Evolutionary conservation across 1,140 invertebrate species (phyloP), one percentile per base, ranked within the genome.

Genomic region (Achroia grisella): DNA sequence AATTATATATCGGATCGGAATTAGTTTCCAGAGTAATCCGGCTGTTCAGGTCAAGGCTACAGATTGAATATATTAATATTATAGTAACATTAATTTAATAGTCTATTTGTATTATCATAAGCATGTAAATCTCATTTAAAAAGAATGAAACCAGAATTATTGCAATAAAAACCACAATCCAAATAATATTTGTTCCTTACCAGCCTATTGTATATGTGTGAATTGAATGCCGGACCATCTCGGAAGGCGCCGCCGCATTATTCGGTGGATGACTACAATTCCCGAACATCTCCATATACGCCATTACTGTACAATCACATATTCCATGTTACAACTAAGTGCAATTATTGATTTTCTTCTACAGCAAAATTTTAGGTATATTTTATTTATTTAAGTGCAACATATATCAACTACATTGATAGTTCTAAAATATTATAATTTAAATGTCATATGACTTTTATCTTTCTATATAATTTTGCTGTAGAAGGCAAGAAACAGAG

Each of bases 231-330:
- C 94, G 88, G 62, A 94, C 91, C 77, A 94, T 92, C 60, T 95
- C 93, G 1, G 75, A 52, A 3, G 75, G 70, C 4, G 76, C 77
- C 9, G 74, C 76, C 0, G 72, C 68, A 44, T 62, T 80, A 43
- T 86, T 86, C 15, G 84, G 79, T 15, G 92, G 91, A 60, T 94
- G 93, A 44, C 92, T 93, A 84, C 94, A 96, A 72, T 94, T 93
- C 1, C 94, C 94, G 73, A 97, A 94, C 90, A 97, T 95, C 82
- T 97, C 94, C 95, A 98, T 97, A 86, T 98, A 98, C 34, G 94
- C 95, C 91, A 96, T 95, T 60, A 98, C 95, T 97, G 89, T 47
- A 89, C 33, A 64, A 41, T 59, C 5, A 44, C 30, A 39, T 23
- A 17, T 9, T n/a, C 33, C 29, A 39, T 29, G 39, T 39, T 37